Base-by-base conservation (phyloP, 2,113 vertebrate species). In the Lucifuga dentata region DNA sequence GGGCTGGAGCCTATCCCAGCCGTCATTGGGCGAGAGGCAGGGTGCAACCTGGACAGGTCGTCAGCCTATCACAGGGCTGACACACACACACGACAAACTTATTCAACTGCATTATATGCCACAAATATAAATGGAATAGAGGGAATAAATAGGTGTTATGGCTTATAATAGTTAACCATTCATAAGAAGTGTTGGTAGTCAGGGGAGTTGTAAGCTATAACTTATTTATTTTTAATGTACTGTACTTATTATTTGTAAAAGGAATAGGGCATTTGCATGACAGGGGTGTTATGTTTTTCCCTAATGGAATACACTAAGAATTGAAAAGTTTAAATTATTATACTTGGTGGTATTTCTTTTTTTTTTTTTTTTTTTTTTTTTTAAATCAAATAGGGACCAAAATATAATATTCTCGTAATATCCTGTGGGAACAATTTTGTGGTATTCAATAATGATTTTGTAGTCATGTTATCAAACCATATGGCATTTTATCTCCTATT, bases 151-250 rank as follows among this genome's bases (percentile, higher is more conserved):
- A 17, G 26, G 24, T 53, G 38, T 21, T 35, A 12, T 12, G 8
- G 48, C 12, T 17, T 17, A 36, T 23, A 1, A 41, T 9, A 48
- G 21, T 26, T 24, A 38, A 13, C 12, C 5, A 52, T 12, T 39
- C 40, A 38, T 16, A 19, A 36, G 5, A 36, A 38, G 11, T 16
- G 15, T 24, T 16, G 32, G 15, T 15, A 26, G 12, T n/a, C 1
- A 12, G 43, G 20, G 45, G 12, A 49, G 13, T 15, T 49, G 23
- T 49, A 32, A 2, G 21, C 44, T 16, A 35, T 23, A 58, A 67
- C 16, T 72, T 56, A 73, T 67, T 80, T 58, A 67, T 78, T 17
- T 29, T 68, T 36, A 63, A 40, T 23, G 60, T 67, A n/a, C n/a
- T n/a, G n/a, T 29, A 50, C 24, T 76, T 57, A n/a, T 58, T 53